Base-by-base conservation (phyloP, 92 coral and sea anemone species). In the Porites lobata region DNA sequence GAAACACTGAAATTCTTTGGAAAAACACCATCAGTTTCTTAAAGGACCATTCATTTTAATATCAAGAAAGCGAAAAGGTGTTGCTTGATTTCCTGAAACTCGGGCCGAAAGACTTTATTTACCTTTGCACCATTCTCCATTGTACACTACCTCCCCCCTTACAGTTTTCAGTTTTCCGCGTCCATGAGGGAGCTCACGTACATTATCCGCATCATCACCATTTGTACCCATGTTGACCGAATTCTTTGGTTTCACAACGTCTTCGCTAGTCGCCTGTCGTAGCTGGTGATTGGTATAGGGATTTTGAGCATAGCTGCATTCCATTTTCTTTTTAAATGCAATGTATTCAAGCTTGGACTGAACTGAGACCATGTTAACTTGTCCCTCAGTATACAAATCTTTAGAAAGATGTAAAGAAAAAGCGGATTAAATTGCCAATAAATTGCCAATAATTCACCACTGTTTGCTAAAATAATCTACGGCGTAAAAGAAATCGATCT, bases 91-190 rank as follows among this genome's bases (percentile, higher is more conserved):
- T 52, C 1, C 57, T 52, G 57, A 52, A 52, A 52, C 57, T 52
- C 57, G 7, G 57, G 8, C 57, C 10, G 1, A 22, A 22, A 22
- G 24, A 22, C 47, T 91, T 74, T 78, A 91, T 91, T 74, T 78
- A 91, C 96, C 96, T 73, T 81, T 72, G 61, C 88, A 85, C 96
- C 94, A 94, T 47, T 88, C 82, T 76, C 96, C 96, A 5, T 81
- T 87, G 78, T 91, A 94, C 10, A 94, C 58, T 26, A 88, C 63
- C 57, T 88, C 74, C 18, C 89, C 91, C 1, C 77, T 38, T n/a
- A 67, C 67, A 50, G 83, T 85, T 29, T 63, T 69, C 5, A 94
- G 92, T 14, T 43, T 82, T 1, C 96, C 96, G 38, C 56, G 62
- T 0, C 94, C 96, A 70, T 94, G 85, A 18, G 96, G 96, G 20